phyloP scores from a whole-genome alignment of 2,797 vertebrate genomes.

The Chrosomus eos region DNA sequence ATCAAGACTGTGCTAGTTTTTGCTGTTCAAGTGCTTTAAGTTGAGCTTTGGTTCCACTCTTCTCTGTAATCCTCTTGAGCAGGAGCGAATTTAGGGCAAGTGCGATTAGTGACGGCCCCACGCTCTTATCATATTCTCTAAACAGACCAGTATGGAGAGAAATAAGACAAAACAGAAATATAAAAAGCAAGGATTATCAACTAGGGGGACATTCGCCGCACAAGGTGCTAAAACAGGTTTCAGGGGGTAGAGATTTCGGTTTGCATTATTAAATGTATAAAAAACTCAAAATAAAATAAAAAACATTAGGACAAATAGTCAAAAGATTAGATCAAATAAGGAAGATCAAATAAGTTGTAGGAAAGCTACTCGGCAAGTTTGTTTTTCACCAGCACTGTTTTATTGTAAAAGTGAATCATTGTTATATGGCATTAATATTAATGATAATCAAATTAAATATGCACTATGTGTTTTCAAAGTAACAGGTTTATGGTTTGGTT shows the following conservation, averaged over 20 bases:
- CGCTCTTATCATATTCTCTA: constrained; percentile 71
- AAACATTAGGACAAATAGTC: not conserved
- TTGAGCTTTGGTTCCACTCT: constrained; percentile 48
- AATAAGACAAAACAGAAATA: constrained; percentile 36
- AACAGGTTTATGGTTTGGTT: not conserved
- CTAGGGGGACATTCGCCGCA: not conserved
- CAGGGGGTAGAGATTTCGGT: not conserved
- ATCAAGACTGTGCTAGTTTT: constrained; percentile 48
- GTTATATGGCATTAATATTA: constrained; percentile 2
- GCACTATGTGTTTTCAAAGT: not conserved
- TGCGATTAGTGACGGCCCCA: constrained; percentile 79
- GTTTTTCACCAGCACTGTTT: not conserved
- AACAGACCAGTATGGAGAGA: constrained; percentile 30
- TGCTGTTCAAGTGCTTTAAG: constrained; percentile 51
- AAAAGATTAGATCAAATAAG: not conserved
- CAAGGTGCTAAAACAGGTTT: not conserved
- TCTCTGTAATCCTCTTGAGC: constrained; percentile 76
- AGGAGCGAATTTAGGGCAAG: constrained; percentile 82
- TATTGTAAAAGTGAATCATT: not conserved
- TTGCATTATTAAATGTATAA: not conserved
- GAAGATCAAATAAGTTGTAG: too few relatives aligned
- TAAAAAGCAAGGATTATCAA: constrained; percentile 28
- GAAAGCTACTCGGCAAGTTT: not conserved
- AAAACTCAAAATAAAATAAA: not conserved
- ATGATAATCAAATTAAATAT: not conserved